Percentiles rank a stretch among this genome's conserved stretches.
phyloP scores from a whole-genome alignment of 2,888 invertebrate species.

The Patella ulyssiponensis region DNA sequence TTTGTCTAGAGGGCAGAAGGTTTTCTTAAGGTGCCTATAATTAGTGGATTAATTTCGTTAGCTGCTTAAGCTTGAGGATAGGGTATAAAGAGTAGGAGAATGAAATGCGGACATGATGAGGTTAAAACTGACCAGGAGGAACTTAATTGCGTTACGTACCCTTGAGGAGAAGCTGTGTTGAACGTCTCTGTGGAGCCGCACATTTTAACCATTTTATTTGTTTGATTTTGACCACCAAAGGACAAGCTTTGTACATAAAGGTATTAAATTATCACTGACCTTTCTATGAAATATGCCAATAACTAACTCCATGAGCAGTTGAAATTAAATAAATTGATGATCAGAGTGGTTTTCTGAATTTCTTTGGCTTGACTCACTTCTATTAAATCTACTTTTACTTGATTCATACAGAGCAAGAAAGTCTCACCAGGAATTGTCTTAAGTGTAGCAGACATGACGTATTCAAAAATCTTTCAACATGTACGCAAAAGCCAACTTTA shows the following conservation, averaged over 20 bases:
- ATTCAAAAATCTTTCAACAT: too few species aligned
- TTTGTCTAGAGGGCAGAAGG: too few species aligned
- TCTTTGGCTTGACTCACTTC: too few species aligned
- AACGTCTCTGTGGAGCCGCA: background rate
- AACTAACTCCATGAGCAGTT: background rate
- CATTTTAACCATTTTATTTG: slow-evolving; percentile 6
- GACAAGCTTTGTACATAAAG: background rate
- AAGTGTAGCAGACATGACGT: too few species aligned
- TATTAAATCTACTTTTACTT: too few species aligned
- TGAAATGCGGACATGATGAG: background rate
- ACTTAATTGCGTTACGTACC: background rate
- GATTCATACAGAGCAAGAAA: too few species aligned
- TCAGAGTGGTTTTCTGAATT: too few species aligned
- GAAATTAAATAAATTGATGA: background rate
- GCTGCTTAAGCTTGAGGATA: background rate
- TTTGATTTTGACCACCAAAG: background rate
- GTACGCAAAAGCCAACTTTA: background rate
- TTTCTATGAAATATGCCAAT: background rate
- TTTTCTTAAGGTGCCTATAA: background rate
- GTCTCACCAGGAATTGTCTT: too few species aligned
- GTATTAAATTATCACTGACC: slow-evolving; percentile 1
- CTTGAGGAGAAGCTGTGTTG: background rate
- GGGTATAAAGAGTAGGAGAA: too few species aligned
- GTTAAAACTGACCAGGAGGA: slow-evolving; percentile 4
- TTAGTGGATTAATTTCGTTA: slow-evolving; percentile 12